Percentiles rank a stretch among this genome's conserved stretches.
phyloP scores from a whole-genome alignment of 2,888 invertebrate species.

The Eristalis intricaria region DNA sequence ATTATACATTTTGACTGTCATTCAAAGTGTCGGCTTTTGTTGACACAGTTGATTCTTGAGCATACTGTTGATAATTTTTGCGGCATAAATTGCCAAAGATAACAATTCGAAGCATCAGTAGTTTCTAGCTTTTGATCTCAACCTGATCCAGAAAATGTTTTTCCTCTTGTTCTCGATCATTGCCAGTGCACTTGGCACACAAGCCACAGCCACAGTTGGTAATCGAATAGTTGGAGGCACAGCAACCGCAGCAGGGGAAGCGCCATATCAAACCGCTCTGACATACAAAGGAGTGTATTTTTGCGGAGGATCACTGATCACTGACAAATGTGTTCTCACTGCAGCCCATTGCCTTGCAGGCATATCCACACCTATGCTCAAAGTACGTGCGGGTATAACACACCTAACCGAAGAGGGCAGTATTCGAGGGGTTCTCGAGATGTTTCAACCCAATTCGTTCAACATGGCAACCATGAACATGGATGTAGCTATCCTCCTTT shows the following conservation, averaged over 20 bases:
- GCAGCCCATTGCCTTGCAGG: constrained; percentile 78
- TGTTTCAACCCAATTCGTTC: constrained; percentile 74
- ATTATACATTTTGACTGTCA: not conserved
- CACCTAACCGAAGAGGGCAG: constrained; percentile 72
- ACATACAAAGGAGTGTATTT: constrained; percentile 73
- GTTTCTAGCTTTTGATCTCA: not conserved
- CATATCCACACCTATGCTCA: constrained; percentile 65
- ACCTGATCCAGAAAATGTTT: constrained; percentile 12
- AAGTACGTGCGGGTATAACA: constrained; percentile 76
- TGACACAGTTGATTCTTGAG: constrained; percentile 3
- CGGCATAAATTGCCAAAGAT: constrained; percentile 23
- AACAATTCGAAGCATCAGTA: not conserved
- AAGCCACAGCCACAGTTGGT: not conserved
- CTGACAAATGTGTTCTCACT: constrained; percentile 76
- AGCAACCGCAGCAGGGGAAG: constrained; percentile 73
- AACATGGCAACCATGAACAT: constrained; percentile 73
- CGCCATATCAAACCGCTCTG: constrained; percentile 76
- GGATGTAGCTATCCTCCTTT: constrained; percentile 77
- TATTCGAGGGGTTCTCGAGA: constrained; percentile 71
- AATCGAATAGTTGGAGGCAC: constrained; percentile 77
- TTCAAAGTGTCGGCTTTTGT: not conserved
- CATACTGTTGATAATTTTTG: not conserved
- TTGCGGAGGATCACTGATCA: constrained; percentile 78
- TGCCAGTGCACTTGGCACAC: not conserved
- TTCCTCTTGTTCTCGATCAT: not conserved